A percentile compares a stretch with the other conserved stretches of the same genome.
Conservation (phyloP, 2,113 vertebrate species). For the Zosterops lateralis region DNA sequence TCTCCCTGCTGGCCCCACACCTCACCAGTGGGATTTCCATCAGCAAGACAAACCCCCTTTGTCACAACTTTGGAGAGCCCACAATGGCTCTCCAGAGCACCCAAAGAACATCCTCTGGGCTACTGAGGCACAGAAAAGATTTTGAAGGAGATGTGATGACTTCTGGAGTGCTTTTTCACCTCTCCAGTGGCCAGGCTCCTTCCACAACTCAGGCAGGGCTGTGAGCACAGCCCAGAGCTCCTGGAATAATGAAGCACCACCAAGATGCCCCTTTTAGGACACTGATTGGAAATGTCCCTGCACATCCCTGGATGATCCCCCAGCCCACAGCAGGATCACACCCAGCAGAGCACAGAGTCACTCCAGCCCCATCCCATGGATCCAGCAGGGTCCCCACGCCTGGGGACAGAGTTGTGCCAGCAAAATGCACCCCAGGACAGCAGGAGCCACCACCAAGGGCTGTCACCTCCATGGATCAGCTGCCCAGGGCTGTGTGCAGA, state of each 20-base stretch:
- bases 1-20: neutral
- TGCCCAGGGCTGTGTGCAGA: neutral
- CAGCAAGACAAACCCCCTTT: neutral
- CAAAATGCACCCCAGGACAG: neutral
- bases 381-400: neutral
- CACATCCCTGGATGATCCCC: neutral
- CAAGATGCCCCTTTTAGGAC: neutral
- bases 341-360: neutral
- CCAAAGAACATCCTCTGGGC: neutral
- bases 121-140: neutral
- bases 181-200: neutral
- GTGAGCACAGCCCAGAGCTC: neutral
- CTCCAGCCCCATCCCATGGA: fast-evolving
- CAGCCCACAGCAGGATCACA: fast-evolving
- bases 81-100: neutral
- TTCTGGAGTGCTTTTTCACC: neutral
- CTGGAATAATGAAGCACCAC: fast-evolving
- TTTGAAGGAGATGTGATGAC: neutral
- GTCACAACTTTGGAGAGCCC: neutral
- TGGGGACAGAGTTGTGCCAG: fast-evolving
- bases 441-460: neutral
- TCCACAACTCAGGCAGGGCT: neutral
- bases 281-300: neutral
- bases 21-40: neutral
- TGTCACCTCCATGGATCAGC: neutral